Evolutionary conservation across 2,888 invertebrate genomes (phyloP).

Genomic region (Orchestes rusci): DNA sequence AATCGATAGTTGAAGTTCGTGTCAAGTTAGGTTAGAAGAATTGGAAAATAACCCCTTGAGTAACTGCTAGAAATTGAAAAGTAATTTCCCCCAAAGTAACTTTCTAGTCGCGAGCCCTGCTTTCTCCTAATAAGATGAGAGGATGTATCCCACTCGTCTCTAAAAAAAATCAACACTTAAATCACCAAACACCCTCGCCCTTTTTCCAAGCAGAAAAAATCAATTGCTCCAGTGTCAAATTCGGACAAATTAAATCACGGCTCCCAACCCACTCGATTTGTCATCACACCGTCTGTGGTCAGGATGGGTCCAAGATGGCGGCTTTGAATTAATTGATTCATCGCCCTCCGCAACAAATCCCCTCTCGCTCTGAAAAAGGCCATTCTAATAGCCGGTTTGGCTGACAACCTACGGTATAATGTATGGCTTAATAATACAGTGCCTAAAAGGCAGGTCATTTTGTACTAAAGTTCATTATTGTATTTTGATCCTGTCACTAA

Average conservation of each 20-base stretch:
- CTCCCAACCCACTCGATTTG: slow-evolving; percentile 34
- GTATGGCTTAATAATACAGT: slow-evolving; percentile 46
- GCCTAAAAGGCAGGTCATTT: slow-evolving; percentile 48
- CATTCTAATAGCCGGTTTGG: slow-evolving; percentile 39
- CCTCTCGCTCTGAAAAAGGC: slow-evolving; percentile 29
- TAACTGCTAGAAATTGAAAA: no score
- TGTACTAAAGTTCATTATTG: slow-evolving; percentile 45
- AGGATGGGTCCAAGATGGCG: slow-evolving; percentile 37
- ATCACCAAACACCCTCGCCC: no score
- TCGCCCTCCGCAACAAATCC: slow-evolving; percentile 24
- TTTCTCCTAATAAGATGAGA: no score
- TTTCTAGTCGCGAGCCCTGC: no score
- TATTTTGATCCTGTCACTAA: slow-evolving; percentile 42
- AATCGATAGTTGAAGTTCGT: no score
- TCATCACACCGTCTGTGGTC: slow-evolving; percentile 33
- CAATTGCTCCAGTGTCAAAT: no score
- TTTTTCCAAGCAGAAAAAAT: no score
- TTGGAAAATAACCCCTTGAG: no score
- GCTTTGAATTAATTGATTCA: slow-evolving; percentile 36
- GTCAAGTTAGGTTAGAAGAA: no score
- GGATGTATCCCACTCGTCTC: no score
- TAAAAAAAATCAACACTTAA: no score
- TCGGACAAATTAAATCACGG: neutral
- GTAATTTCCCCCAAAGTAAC: no score
- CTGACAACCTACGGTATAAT: slow-evolving; percentile 44